Evolutionary conservation across 64 coral and sea anemone genomes (phyloP), one percentile per base, ranked within the genome.

Genomic region (Platygyra sinensis): DNA sequence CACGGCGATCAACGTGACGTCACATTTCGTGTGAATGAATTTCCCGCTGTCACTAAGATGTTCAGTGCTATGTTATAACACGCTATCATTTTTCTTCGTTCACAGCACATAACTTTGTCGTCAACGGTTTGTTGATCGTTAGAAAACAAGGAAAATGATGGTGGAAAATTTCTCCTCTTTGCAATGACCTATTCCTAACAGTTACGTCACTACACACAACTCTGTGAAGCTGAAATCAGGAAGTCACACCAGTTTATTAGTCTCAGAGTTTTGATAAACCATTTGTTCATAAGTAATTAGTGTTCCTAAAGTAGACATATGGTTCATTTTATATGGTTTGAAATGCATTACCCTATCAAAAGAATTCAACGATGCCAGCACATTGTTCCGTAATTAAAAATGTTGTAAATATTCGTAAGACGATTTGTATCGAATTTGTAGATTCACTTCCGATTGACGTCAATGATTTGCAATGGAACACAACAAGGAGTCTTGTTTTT

Each of bases 401-500:
- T n/a, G 25, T 69, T 69, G 22, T 67, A 22, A 67, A 24, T 19
- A 20, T 67, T 24, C 20, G 12, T 55, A 79, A 57, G 20, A 11
- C 24, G 54, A 60, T 61, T 80, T n/a, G n/a, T n/a, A n/a, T n/a
- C n/a, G n/a, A n/a, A n/a, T n/a, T n/a, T 80, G 55, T 61, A 17
- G 10, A 32, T 52, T 32, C 16, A 80, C 28, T 80, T 80, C 78
- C 52, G 78, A 13, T 62, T 80, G 52, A 80, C 78, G 78, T 80
- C 78, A 80, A 27, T 80, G 55, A n/a, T 30, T 31, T 62, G 57
- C 30, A 61, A 27, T 55, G 25, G 17, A 80, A 80, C 52, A 61
- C n/a, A 62, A 61, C 78, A 80, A 62, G 78, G 57, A 28, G 17
- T 61, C 28, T 8, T 32, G 15, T 55, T 30, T 22, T 46, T 46